A percentile compares a stretch with the other conserved stretches of the same genome.
Evolutionary conservation across 1,140 invertebrate species (phyloP).

Genomic region (Araneus ventricosus): DNA sequence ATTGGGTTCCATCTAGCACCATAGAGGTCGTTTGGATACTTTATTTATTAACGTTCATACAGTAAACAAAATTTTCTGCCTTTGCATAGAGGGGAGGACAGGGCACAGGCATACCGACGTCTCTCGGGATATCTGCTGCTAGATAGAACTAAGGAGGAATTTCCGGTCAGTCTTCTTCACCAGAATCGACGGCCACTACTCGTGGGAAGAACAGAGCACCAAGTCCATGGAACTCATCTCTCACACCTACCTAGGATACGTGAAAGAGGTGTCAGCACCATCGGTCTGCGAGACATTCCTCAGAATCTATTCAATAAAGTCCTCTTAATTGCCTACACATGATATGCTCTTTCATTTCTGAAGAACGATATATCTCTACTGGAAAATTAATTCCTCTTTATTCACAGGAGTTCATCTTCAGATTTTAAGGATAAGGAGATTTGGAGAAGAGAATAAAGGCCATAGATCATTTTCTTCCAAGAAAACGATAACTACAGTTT

Average conservation of each 20-base stretch:
- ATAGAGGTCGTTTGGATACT: conserved; percentile 73
- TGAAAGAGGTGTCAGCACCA: conserved; percentile 62
- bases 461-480: background rate
- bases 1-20: conserved; percentile 73
- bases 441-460: conserved; percentile 31
- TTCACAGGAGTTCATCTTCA: conserved; percentile 7
- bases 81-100: conserved; percentile 65
- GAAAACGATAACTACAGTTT: conserved; percentile 1
- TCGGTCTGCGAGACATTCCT: conserved; percentile 57
- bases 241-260: conserved; percentile 41
- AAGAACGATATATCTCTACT: conserved; percentile 63
- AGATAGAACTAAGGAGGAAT: conserved; percentile 65
- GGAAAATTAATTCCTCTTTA: conserved; percentile 2
- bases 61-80: conserved; percentile 62
- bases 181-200: conserved; percentile 60
- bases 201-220: conserved; percentile 74
- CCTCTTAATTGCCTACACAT: conserved; percentile 59
- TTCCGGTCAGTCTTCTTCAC: conserved; percentile 37
- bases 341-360: conserved; percentile 69
- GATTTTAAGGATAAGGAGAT: conserved; percentile 2
- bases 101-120: conserved; percentile 62
- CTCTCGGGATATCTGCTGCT: conserved; percentile 68
- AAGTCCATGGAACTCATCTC: conserved; percentile 64
- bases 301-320: conserved; percentile 58
- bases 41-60: conserved; percentile 70